A percentile compares a stretch with the other conserved stretches of the same genome.
Conservation (phyloP, 2,797 vertebrate genomes). For the Acrocephalus scirpaceus region DNA sequence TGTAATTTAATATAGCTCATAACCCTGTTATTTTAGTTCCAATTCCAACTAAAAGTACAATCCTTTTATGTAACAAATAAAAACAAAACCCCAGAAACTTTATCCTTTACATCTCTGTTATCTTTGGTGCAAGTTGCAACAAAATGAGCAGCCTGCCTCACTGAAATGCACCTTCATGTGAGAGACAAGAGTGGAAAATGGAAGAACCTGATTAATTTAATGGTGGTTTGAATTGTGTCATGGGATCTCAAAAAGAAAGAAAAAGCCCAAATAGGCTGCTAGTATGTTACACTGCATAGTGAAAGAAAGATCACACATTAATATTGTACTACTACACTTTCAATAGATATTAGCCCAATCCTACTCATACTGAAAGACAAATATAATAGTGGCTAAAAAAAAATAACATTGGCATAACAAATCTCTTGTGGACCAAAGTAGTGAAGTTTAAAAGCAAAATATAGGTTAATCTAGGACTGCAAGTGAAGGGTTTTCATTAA, state of each 20-base stretch:
- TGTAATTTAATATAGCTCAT: neutral
- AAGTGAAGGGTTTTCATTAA: neutral
- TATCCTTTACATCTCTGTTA: neutral
- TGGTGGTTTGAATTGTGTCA: neutral
- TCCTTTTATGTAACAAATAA: neutral
- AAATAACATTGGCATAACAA: neutral
- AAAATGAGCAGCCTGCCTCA: neutral
- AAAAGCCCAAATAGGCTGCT: neutral
- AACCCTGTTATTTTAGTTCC: neutral
- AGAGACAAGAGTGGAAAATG: neutral
- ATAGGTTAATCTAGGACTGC: neutral
- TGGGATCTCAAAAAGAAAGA: neutral
- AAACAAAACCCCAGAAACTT: neutral
- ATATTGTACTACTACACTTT: neutral
- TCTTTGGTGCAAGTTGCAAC: neutral
- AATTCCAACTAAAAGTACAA: neutral
- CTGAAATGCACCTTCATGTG: neutral
- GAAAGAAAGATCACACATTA: neutral
- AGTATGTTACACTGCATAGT: neutral
- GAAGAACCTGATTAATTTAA: neutral
- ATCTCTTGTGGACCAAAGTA: neutral
- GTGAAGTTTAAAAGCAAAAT: neutral
- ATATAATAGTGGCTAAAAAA: neutral
- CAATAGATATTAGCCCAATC: neutral
- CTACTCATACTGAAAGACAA: neutral